phyloP scores from a whole-genome alignment of 1,140 invertebrate species.

The Helicoverpa zea region DNA sequence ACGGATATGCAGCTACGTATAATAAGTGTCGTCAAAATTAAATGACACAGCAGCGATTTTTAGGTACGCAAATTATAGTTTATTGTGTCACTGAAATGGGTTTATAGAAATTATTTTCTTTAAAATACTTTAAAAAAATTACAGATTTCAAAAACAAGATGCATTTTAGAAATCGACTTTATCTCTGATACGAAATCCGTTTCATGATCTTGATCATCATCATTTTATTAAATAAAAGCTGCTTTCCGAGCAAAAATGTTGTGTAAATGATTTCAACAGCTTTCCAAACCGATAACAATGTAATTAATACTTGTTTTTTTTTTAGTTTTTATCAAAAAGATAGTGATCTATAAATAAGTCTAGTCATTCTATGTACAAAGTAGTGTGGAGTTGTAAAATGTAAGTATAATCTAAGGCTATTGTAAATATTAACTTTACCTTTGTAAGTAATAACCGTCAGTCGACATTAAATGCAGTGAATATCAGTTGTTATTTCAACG shows the following conservation, averaged over 20 bases:
- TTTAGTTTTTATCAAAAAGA: slow-evolving; percentile 49
- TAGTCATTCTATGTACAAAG: slow-evolving; percentile 85
- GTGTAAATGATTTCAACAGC: neutral
- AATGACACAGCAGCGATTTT: neutral
- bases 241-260: too few relatives aligned
- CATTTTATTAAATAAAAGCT: too few relatives aligned
- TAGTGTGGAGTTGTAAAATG: slow-evolving; percentile 64
- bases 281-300: neutral
- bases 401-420: slow-evolving; percentile 63
- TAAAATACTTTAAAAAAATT: neutral
- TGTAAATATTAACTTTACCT: slow-evolving; percentile 60
- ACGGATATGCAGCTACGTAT: neutral
- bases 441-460: slow-evolving; percentile 53
- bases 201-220: too few relatives aligned
- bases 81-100: slow-evolving; percentile 29
- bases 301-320: slow-evolving; percentile 25
- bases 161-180: neutral
- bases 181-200: neutral
- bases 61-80: neutral
- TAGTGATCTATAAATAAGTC: slow-evolving; percentile 70
- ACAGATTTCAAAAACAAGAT: neutral
- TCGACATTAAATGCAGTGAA: slow-evolving; percentile 36
- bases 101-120: slow-evolving; percentile 16
- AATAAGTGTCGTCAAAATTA: neutral
- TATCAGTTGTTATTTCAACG: neutral